These are phyloP conservation scores for Drosophila micromelanica DNA, from an alignment of 1,140 invertebrate species.

Conservation along the genomic window DNA sequence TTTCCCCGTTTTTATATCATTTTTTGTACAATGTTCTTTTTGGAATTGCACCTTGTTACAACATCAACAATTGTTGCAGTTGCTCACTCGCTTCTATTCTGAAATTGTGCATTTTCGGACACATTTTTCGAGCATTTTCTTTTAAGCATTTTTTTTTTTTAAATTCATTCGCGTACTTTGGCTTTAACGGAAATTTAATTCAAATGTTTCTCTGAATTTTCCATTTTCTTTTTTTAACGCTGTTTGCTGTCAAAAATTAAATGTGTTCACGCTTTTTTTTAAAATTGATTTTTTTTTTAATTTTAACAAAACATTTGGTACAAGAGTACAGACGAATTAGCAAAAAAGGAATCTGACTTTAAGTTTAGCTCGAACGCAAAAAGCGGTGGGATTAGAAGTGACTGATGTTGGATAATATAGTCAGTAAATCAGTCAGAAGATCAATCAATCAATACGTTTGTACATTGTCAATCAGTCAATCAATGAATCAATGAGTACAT, in stretches of 20 bases:
- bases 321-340: too few relatives aligned
- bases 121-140: background rate
- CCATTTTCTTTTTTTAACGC: conserved; percentile 1
- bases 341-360: too few relatives aligned
- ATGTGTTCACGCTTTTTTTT: conserved; percentile 8
- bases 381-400: too few relatives aligned
- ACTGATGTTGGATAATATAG: too few relatives aligned
- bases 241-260: conserved; percentile 14
- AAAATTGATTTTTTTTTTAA: background rate
- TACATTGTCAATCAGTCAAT: too few relatives aligned
- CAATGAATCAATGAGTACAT: too few relatives aligned
- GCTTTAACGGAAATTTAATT: conserved; percentile 61
- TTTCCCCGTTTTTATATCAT: background rate
- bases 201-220: conserved; percentile 42
- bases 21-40: background rate
- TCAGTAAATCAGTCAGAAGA: too few relatives aligned
- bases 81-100: background rate
- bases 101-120: conserved; percentile 35
- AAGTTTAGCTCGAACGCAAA: too few relatives aligned
- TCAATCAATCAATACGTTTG: too few relatives aligned
- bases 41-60: conserved; percentile 12
- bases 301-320: too few relatives aligned
- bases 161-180: conserved; percentile 46
- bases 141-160: conserved; percentile 12
- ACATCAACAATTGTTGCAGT: conserved; percentile 9